A percentile compares a stretch with the other conserved stretches of the same genome.
Evolutionary conservation across 1,140 invertebrate genomes (phyloP).

Genomic region (Leguminivora glycinivorella): DNA sequence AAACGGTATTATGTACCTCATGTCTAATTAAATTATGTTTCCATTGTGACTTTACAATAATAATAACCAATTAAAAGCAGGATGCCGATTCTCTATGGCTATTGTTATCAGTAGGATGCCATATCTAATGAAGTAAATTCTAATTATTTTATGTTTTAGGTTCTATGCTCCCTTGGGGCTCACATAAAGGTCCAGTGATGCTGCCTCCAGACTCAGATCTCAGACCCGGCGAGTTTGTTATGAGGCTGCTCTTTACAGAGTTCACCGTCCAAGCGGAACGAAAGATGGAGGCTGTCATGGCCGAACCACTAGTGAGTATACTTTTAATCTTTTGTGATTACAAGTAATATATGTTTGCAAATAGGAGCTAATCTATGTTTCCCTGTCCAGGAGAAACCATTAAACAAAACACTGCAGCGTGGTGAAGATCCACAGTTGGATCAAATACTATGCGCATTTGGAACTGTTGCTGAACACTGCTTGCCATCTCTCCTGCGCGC

Average conservation of each 20-base stretch:
- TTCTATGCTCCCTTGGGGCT: conserved; percentile 88
- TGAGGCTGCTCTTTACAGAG: conserved; percentile 95
- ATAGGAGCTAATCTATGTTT: conserved; percentile 11
- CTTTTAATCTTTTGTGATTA: not conserved
- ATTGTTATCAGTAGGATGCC: no score
- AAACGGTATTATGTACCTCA: no score
- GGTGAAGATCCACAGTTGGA: conserved; percentile 97
- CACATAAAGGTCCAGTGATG: conserved; percentile 85
- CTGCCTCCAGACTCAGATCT: conserved; percentile 83
- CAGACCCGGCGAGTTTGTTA: conserved; percentile 95
- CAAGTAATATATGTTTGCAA: not conserved
- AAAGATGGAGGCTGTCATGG: conserved; percentile 97
- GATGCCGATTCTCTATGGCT: no score
- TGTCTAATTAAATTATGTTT: no score
- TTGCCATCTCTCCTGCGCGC: conserved; percentile 95
- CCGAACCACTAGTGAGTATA: conserved; percentile 87
- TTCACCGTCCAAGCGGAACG: conserved; percentile 95
- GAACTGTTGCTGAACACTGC: conserved; percentile 97
- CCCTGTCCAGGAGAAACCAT: conserved; percentile 87
- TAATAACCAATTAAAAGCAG: no score
- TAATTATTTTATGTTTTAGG: conserved; percentile 45
- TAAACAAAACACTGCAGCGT: conserved; percentile 95
- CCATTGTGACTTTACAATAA: no score
- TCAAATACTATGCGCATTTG: conserved; percentile 95
- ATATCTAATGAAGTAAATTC: not conserved